Evolutionary conservation across 2,888 invertebrate species (phyloP), one percentile per base, ranked within the genome.

Genomic region (Luperina nickerlii): DNA sequence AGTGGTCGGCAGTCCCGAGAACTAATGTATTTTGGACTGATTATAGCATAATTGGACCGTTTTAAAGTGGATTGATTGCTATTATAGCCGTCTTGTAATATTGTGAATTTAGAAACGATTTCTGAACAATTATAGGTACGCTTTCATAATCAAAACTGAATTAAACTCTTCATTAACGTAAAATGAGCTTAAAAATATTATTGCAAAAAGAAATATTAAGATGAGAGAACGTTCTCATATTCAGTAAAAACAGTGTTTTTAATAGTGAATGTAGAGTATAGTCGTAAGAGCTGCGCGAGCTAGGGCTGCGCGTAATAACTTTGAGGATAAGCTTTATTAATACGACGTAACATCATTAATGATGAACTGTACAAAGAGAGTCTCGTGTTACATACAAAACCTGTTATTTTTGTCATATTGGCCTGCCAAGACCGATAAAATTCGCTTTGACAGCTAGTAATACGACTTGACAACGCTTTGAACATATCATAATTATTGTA

Each of bases 181-280:
- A 54, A 62, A 65, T 65, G 57, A 45, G 11, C 24, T 69, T 65
- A 5, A 18, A 75, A 76, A 81, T 81, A 71, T 71, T 70, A 84
- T 54, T 65, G 20, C 63, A 54, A 60, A 7, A 45, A 68, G 66
- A 38, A 72, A 79, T 73, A 77, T 73, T 65, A 57, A 51, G 57
- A 68, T 51, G 13, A 71, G 76, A 18, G 54, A 69, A 68, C 48
- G 13, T 66, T 73, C 57, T 63, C 62, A 1, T 63, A 62, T 15
- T 62, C 54, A 27, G 60, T 38, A 57, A 66, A 74, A 73, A 75
- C 65, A 73, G 13, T 54, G 48, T 32, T 69, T 54, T 66, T 69
- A 60, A 69, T 48, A 69, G 45, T 54, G 20, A 72, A 68, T 68
- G 74, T n/a, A 24, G 60, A 69, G 68, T 24, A 45, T 42, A 42